phyloP scores from a whole-genome alignment of 2,797 vertebrate genomes.

The Phalloptychus januarius region DNA sequence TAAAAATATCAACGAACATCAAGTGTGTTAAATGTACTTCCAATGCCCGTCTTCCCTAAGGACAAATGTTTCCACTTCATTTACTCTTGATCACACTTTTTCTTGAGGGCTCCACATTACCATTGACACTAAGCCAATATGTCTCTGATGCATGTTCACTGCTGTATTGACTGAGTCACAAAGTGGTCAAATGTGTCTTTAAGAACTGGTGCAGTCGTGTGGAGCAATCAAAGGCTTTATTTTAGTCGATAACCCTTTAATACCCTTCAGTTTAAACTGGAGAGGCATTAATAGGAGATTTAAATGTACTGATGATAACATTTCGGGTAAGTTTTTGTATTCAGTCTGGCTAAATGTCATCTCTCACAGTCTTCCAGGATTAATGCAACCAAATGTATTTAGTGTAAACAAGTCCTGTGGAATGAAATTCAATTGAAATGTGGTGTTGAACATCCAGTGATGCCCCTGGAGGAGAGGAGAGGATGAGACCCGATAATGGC shows the following conservation, averaged over 20 bases:
- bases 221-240: constrained; percentile 20
- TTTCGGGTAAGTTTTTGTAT: constrained; percentile 13
- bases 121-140: constrained; percentile 72
- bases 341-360: constrained; percentile 43
- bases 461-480: constrained; percentile 75
- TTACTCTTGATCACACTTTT: constrained; percentile 58
- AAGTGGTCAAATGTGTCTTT: constrained; percentile 50
- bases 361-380: constrained; percentile 64
- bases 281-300: background rate
- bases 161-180: constrained; percentile 68
- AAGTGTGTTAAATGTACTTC: constrained; percentile 45
- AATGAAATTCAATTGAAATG: constrained; percentile 82
- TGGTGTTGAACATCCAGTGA: constrained; percentile 72
- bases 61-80: constrained; percentile 62
- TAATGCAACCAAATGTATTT: constrained; percentile 83
- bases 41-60: constrained; percentile 60
- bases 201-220: constrained; percentile 36
- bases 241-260: constrained; percentile 17
- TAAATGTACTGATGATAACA: background rate
- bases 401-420: constrained; percentile 84
- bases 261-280: background rate
- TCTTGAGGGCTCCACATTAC: constrained; percentile 58
- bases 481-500: constrained; percentile 83
- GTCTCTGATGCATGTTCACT: constrained; percentile 68
- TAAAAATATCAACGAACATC: background rate